phyloP scores from a whole-genome alignment of 2,888 invertebrate genomes.

The Tortricodes alternella region DNA sequence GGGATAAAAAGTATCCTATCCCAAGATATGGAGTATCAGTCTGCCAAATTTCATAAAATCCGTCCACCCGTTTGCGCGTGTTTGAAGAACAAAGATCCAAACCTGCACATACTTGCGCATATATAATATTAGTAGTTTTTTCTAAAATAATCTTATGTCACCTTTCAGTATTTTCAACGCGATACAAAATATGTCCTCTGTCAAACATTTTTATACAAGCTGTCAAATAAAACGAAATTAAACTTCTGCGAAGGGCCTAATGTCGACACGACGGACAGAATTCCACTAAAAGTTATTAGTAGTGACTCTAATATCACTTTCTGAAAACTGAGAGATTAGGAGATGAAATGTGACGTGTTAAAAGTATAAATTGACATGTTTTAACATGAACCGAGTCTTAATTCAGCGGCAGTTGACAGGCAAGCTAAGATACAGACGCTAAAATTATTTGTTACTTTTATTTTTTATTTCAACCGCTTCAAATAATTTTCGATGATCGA shows the following conservation, averaged over 20 bases:
- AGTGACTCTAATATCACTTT: conserved; percentile 10
- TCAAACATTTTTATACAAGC: conserved; percentile 14
- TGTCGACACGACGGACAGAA: conserved; percentile 6
- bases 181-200: background rate
- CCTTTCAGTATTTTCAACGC: too few species aligned
- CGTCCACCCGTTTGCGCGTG: too few species aligned
- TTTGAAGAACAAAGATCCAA: too few species aligned
- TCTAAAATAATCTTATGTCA: too few species aligned
- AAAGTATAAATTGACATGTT: background rate
- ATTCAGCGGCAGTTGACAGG: too few species aligned
- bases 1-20: too few species aligned
- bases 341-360: conserved; percentile 20
- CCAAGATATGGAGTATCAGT: too few species aligned
- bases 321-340: conserved; percentile 24
- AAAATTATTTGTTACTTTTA: background rate
- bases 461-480: too few species aligned
- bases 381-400: background rate
- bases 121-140: too few species aligned
- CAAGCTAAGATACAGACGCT: background rate
- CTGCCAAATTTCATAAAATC: too few species aligned
- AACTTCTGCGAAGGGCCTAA: conserved; percentile 21
- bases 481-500: too few species aligned
- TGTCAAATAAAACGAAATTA: conserved; percentile 27
- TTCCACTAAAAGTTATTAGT: conserved; percentile 9
- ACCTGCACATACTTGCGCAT: too few species aligned